Evolutionary conservation across 2,113 vertebrate species (phyloP).

Genomic region (Hyaena hyaena): DNA sequence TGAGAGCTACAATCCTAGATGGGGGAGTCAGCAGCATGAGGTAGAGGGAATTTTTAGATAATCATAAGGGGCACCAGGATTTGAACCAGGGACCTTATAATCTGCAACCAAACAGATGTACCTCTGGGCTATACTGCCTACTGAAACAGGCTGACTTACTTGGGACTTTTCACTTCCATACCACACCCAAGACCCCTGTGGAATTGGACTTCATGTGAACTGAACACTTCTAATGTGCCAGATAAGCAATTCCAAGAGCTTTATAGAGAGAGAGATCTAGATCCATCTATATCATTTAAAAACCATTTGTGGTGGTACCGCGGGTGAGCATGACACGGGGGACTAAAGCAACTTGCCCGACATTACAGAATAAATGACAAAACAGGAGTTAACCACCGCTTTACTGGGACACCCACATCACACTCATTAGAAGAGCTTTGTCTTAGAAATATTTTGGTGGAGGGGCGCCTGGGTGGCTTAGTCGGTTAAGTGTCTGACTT

Average conservation of each 20-base stretch:
- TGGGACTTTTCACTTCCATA: not conserved
- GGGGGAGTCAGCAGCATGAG: not conserved
- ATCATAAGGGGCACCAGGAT: fast-evolving
- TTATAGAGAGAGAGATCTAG: not conserved
- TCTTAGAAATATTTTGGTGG: not conserved
- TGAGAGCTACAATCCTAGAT: not conserved
- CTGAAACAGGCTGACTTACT: not conserved
- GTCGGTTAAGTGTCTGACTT: too few relatives aligned
- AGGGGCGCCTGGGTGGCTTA: not conserved
- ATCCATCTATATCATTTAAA: not conserved
- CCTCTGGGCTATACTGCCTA: not conserved
- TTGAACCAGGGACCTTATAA: not conserved
- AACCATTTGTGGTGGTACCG: not conserved
- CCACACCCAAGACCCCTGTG: not conserved
- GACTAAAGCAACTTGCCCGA: not conserved
- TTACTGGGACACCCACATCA: not conserved
- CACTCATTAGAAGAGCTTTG: not conserved
- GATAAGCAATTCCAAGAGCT: not conserved
- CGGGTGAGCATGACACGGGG: not conserved
- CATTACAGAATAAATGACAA: not conserved
- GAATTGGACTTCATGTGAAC: not conserved
- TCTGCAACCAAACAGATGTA: not conserved
- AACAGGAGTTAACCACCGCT: not conserved
- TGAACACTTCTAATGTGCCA: not conserved
- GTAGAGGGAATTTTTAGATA: not conserved